phyloP scores from a whole-genome alignment of 1,140 invertebrate species.

The Ostrea denselamellosa region DNA sequence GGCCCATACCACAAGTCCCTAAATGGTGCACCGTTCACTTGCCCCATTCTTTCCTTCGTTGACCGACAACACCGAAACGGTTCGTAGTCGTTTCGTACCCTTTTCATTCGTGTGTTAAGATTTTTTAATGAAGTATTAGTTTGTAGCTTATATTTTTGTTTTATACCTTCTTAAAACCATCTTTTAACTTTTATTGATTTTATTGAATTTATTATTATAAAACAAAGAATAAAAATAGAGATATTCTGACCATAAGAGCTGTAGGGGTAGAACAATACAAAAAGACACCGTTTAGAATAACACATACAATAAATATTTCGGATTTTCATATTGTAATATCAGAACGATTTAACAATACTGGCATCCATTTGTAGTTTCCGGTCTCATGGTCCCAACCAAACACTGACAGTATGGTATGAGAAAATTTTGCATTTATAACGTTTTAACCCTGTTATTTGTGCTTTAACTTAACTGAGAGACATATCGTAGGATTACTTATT shows the following conservation, averaged over 20 bases:
- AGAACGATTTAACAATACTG: background rate
- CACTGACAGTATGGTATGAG: slow-evolving; percentile 37
- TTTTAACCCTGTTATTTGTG: no score
- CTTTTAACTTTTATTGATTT: no score
- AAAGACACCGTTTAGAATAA: background rate
- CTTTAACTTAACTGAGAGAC: no score
- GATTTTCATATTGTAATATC: background rate
- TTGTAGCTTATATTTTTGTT: no score
- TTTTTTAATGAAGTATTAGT: no score
- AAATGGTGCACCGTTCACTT: background rate
- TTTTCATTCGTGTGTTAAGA: background rate
- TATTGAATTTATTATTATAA: no score
- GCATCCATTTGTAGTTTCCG: background rate
- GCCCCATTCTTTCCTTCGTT: slow-evolving; percentile 20
- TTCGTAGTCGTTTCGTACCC: background rate
- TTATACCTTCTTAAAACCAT: no score
- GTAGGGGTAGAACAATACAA: background rate
- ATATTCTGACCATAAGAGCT: background rate
- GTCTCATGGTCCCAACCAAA: slow-evolving; percentile 33
- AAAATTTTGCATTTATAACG: no score
- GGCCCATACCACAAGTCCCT: slow-evolving; percentile 15
- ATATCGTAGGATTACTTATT: no score
- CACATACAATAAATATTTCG: background rate
- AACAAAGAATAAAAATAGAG: no score
- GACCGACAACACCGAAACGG: slow-evolving; percentile 8